A percentile compares a stretch with the other conserved stretches of the same genome.
phyloP scores from a whole-genome alignment of 2,888 invertebrate genomes.

The Heteromyza rotundicornis region DNA sequence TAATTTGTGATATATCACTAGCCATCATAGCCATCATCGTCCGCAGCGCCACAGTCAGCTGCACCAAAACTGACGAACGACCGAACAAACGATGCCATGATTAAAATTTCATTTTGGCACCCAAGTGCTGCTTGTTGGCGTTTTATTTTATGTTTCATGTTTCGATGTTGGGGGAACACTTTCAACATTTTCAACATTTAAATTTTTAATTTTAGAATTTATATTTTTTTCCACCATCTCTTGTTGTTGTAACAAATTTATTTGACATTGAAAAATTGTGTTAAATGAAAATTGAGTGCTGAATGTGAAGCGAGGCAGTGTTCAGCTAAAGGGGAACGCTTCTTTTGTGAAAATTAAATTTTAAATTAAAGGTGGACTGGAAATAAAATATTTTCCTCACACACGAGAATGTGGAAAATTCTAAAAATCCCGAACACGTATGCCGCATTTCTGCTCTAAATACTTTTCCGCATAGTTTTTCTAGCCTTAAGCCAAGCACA shows the following conservation, averaged over 20 bases:
- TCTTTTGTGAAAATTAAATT: no score
- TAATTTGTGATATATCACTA: constrained; percentile 47
- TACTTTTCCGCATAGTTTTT: neutral
- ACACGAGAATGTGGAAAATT: neutral
- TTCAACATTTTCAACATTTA: neutral
- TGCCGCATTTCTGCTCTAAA: neutral
- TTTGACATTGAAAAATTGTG: neutral
- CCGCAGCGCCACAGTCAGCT: neutral
- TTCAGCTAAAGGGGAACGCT: no score
- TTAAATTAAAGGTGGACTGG: no score
- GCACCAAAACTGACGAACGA: neutral
- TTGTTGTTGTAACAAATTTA: neutral
- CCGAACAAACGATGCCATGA: neutral
- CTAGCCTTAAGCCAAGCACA: neutral
- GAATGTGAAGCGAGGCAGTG: no score
- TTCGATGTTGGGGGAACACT: neutral
- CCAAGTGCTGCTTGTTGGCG: neutral
- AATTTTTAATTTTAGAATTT: neutral
- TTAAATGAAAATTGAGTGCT: no score
- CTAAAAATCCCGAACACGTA: neutral
- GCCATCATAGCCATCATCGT: neutral
- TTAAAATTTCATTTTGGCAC: neutral
- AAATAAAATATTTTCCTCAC: no score
- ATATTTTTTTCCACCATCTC: neutral
- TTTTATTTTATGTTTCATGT: neutral